These are phyloP conservation scores for Papilio helenus DNA, from an alignment of 1,140 invertebrate species.

Conservation along the genomic window DNA sequence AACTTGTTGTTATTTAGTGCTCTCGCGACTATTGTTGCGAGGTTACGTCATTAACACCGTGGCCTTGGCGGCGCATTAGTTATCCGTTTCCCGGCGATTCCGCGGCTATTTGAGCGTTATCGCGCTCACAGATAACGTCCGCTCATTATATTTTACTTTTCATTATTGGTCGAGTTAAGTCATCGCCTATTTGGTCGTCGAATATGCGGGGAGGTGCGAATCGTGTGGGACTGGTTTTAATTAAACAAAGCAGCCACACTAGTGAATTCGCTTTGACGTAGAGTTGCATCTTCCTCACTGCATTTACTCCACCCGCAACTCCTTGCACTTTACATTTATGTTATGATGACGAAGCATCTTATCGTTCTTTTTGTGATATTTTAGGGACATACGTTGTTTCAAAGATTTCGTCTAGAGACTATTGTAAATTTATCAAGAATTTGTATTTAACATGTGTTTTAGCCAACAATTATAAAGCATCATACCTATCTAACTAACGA, in stretches of 20 bases:
- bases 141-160: constrained; percentile 35
- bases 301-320: background rate
- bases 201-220: constrained; percentile 30
- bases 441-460: background rate
- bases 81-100: constrained; percentile 62
- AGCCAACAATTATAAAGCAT: background rate
- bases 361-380: background rate
- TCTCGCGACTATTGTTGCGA: constrained; percentile 62
- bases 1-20: constrained; percentile 57
- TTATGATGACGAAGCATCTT: background rate
- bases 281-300: background rate
- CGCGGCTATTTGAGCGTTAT: constrained; percentile 47
- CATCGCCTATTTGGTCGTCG: constrained; percentile 37
- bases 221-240: constrained; percentile 33
- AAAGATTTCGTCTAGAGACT: background rate
- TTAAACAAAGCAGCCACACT: constrained; percentile 23
- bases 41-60: constrained; percentile 64
- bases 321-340: background rate
- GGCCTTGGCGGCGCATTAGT: constrained; percentile 64
- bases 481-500: background rate
- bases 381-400: background rate
- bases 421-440: background rate
- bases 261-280: background rate
- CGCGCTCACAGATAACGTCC: constrained; percentile 39
- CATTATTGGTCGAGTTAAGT: constrained; percentile 9